Evolutionary conservation across 2,888 invertebrate species (phyloP).

Genomic region (Hyposoter dolosus): DNA sequence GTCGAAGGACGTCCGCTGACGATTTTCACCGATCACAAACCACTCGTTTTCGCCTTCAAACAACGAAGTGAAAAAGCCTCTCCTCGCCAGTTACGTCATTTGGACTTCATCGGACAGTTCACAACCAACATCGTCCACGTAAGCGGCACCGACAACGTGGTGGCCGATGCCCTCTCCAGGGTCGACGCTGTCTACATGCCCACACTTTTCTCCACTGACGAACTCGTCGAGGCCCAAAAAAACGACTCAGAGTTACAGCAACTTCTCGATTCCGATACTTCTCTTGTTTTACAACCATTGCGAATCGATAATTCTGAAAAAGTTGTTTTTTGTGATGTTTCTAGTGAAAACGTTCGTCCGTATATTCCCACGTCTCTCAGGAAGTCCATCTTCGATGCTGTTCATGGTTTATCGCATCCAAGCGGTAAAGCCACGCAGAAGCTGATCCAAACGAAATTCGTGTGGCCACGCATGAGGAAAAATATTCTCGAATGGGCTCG

Average conservation of each 20-base stretch:
- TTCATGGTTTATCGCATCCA: conserved; percentile 67
- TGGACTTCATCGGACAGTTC: conserved; percentile 37
- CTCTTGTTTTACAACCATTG: neutral
- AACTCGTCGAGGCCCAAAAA: neutral
- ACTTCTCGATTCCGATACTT: neutral
- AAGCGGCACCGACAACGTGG: neutral
- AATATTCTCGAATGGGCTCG: too few species aligned
- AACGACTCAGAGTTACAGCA: neutral
- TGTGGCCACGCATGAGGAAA: conserved; percentile 73
- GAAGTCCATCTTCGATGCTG: conserved; percentile 59
- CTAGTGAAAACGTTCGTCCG: conserved; percentile 61
- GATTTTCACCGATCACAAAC: too few species aligned
- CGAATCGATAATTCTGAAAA: too few species aligned
- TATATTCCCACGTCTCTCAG: conserved; percentile 68
- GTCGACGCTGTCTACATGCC: conserved; percentile 1
- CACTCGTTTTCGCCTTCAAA: too few species aligned
- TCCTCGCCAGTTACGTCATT: conserved; percentile 37
- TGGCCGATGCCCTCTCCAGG: conserved; percentile 54
- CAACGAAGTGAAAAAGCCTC: conserved; percentile 7
- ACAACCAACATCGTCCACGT: neutral
- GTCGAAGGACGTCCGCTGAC: too few species aligned
- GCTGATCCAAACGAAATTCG: conserved; percentile 68
- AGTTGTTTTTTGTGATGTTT: conserved; percentile 67
- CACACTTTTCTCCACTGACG: neutral
- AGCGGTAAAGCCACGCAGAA: conserved; percentile 34